Conservation (phyloP, 1,140 invertebrate genomes). For the Pseudobourletiella spinata region DNA sequence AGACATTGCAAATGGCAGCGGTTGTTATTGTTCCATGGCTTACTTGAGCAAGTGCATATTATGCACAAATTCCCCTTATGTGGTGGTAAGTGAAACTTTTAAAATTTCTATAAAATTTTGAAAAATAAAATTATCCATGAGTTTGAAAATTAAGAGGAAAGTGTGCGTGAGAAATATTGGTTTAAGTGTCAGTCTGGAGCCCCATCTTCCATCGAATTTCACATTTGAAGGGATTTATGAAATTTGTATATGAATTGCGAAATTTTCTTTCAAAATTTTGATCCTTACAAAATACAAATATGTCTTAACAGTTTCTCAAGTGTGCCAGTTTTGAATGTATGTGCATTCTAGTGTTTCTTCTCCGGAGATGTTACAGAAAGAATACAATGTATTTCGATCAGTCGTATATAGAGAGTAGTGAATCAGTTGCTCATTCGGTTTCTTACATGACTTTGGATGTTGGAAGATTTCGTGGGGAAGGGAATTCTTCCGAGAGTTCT, state of each 20-base stretch:
- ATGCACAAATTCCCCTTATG: slow-evolving; percentile 27
- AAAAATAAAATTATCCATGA: neutral
- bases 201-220: slow-evolving; percentile 13
- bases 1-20: slow-evolving; percentile 65
- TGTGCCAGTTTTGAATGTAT: too few species aligned
- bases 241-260: slow-evolving; percentile 1
- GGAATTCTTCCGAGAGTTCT: too few species aligned
- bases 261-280: slow-evolving; percentile 14
- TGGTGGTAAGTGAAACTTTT: slow-evolving; percentile 23
- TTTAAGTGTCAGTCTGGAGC: slow-evolving; percentile 7
- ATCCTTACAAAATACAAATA: neutral
- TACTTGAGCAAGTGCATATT: slow-evolving; percentile 17
- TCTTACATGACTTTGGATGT: too few species aligned
- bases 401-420: too few species aligned
- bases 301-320: too few species aligned
- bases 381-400: too few species aligned
- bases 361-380: too few species aligned
- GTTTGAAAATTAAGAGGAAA: too few species aligned
- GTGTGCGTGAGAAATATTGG: neutral
- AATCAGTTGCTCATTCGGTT: too few species aligned
- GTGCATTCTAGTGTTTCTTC: too few species aligned
- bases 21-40: slow-evolving; percentile 47
- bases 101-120: slow-evolving; percentile 4
- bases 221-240: slow-evolving; percentile 4
- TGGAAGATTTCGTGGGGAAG: too few species aligned